A percentile compares a stretch with the other conserved stretches of the same genome.
Conservation (phyloP, 2,113 vertebrate genomes). For the Megalops atlanticus region DNA sequence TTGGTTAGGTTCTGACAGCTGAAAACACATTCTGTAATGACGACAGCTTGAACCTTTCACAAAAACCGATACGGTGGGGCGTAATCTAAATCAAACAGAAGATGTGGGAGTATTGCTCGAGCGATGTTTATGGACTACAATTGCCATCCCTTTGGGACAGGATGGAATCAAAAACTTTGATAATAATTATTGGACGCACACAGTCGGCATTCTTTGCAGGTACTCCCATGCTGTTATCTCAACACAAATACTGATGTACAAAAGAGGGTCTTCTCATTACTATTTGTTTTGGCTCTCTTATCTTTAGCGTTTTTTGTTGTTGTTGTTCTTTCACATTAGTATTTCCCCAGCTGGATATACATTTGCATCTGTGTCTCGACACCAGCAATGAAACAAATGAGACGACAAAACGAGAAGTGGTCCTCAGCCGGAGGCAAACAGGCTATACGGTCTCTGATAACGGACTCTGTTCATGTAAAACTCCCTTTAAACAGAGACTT, state of each 20-base stretch:
- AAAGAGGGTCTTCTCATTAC: no score
- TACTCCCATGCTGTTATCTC: neutral
- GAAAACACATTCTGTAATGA: no score
- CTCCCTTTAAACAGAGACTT: neutral
- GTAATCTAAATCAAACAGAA: neutral
- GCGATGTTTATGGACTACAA: no score
- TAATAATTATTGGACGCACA: neutral
- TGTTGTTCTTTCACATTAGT: neutral
- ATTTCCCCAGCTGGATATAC: neutral
- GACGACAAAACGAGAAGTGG: neutral
- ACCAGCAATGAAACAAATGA: neutral
- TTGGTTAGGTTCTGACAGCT: no score
- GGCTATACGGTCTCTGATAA: neutral
- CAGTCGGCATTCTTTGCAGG: neutral
- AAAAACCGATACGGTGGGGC: no score
- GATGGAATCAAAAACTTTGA: neutral
- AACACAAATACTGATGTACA: no score
- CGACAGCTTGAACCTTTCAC: no score
- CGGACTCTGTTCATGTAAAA: neutral
- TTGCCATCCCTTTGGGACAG: no score
- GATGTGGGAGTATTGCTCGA: neutral
- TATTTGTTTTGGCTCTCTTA: neutral
- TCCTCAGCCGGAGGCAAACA: neutral
- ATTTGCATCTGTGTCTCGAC: constrained; percentile 7
- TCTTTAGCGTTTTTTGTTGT: neutral